These are phyloP conservation scores for Drymonia ruficornis DNA, from an alignment of 2,888 invertebrate genomes.

Conservation along the genomic window DNA sequence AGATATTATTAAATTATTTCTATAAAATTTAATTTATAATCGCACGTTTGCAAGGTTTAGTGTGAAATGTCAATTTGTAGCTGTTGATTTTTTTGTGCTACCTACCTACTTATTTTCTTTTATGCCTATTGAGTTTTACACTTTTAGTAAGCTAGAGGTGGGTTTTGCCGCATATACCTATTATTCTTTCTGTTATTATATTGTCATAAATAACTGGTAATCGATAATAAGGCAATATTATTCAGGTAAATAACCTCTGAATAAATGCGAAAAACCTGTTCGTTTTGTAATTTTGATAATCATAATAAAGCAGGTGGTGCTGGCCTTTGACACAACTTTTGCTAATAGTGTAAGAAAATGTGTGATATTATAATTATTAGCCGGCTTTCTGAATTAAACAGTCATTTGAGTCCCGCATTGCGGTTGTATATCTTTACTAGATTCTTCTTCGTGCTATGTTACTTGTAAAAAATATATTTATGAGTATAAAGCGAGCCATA, in stretches of 20 bases:
- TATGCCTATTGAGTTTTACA: background rate
- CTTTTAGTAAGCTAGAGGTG: background rate
- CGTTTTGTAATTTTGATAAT: background rate
- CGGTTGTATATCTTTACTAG: background rate
- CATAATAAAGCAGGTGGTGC: background rate
- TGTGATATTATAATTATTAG: background rate
- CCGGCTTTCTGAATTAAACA: background rate
- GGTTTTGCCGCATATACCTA: background rate
- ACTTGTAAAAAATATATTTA: slow-evolving; percentile 10
- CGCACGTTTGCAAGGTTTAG: background rate
- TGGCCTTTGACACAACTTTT: slow-evolving; percentile 2
- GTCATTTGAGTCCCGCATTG: background rate
- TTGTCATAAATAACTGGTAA: background rate
- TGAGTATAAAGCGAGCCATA: slow-evolving; percentile 4
- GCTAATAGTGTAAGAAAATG: too few species aligned
- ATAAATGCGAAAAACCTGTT: background rate
- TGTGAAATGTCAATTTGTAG: slow-evolving; percentile 2
- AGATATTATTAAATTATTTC: background rate
- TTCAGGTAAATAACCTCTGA: background rate
- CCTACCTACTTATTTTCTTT: background rate
- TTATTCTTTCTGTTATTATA: background rate
- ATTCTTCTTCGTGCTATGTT: background rate
- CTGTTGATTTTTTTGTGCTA: background rate
- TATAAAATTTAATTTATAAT: background rate
- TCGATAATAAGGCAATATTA: background rate